Percentiles rank a stretch among this genome's conserved stretches.
Conservation (phyloP, 2,797 vertebrate genomes). For the Tokudaia tokunoshimensis region DNA sequence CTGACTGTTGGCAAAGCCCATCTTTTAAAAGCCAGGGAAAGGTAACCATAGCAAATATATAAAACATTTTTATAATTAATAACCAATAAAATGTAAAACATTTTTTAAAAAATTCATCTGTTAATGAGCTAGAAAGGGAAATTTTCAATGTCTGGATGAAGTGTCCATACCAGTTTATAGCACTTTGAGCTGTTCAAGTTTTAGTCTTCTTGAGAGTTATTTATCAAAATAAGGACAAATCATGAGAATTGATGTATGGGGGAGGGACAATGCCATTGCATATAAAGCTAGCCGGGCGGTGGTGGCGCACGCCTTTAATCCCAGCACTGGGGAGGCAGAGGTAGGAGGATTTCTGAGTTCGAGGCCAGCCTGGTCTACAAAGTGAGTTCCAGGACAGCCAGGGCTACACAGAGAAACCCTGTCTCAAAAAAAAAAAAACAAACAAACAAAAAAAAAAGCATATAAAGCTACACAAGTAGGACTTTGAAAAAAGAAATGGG, state of each 20-base stretch:
- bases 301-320: too few species aligned
- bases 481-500: not conserved
- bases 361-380: too few species aligned
- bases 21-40: not conserved
- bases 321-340: too few species aligned
- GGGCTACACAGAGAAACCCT: too few species aligned
- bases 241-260: not conserved
- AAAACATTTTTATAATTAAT: not conserved
- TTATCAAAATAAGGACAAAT: not conserved
- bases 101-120: not conserved
- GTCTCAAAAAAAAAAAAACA: too few species aligned
- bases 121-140: not conserved
- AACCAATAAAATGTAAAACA: not conserved
- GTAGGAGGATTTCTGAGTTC: too few species aligned
- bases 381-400: too few species aligned
- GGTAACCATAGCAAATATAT: not conserved
- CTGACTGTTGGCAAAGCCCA: not conserved
- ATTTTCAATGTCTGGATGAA: not conserved
- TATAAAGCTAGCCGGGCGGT: too few species aligned
- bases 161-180: not conserved
- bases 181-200: not conserved
- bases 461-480: not conserved
- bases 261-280: not conserved
- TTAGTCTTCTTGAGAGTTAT: not conserved
- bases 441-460: too few species aligned